Conservation (phyloP, 2,888 invertebrate species). For the Rhynchonema sp. region DNA sequence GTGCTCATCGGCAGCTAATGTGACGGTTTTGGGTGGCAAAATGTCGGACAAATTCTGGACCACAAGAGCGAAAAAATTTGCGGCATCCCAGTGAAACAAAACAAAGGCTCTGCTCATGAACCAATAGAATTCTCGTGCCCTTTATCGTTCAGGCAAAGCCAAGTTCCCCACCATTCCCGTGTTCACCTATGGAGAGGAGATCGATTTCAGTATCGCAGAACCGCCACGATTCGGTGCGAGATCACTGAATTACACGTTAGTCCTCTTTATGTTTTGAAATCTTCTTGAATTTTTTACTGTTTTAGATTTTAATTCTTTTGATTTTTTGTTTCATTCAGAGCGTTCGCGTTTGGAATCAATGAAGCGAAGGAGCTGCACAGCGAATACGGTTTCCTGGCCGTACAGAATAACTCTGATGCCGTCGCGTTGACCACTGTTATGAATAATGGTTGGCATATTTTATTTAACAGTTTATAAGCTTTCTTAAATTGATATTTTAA, state of each 20-base stretch:
- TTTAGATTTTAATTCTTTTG: constrained; percentile 19
- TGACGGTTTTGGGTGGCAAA: no score
- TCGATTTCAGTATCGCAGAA: constrained; percentile 22
- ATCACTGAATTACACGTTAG: constrained; percentile 25
- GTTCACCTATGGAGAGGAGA: constrained; percentile 27
- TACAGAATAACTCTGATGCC: constrained; percentile 16
- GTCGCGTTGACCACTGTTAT: constrained; percentile 25
- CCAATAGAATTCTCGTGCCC: no score
- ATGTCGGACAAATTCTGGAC: no score
- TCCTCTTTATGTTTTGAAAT: background rate
- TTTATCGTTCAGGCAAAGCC: constrained; percentile 12
- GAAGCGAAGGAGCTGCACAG: constrained; percentile 24
- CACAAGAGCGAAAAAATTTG: no score
- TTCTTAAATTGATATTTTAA: background rate
- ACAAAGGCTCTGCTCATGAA: constrained; percentile 8
- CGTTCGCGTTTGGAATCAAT: constrained; percentile 27
- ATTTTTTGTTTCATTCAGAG: constrained; percentile 11
- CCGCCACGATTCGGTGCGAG: constrained; percentile 14
- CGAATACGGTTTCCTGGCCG: constrained; percentile 24
- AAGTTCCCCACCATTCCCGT: constrained; percentile 27
- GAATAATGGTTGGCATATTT: constrained; percentile 19
- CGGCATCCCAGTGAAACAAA: constrained; percentile 3
- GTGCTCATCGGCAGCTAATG: no score
- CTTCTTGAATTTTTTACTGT: constrained; percentile 14
- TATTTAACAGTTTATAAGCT: background rate